Evolutionary conservation across 2,113 vertebrate species (phyloP).

Genomic region (Grantiella picta): DNA sequence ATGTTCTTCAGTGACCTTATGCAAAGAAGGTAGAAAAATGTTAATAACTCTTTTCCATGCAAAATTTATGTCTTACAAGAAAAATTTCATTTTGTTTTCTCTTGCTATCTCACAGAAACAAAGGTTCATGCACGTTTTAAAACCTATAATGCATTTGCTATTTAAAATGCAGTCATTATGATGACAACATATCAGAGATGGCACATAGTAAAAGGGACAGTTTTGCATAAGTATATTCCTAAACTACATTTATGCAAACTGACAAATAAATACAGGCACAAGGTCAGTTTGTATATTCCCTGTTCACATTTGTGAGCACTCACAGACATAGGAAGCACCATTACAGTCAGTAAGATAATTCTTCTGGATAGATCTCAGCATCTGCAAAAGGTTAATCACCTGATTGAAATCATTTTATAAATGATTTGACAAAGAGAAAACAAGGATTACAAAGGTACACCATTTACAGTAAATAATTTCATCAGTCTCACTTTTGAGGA

Average conservation of each 20-base stretch:
- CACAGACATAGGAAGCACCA: not conserved
- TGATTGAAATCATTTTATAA: not conserved
- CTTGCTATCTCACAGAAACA: not conserved
- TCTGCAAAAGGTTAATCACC: conserved; percentile 2
- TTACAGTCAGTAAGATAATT: not conserved
- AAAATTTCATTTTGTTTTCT: not conserved
- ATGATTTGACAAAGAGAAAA: not conserved
- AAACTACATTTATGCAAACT: not conserved
- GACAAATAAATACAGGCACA: not conserved
- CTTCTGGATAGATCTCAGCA: not conserved
- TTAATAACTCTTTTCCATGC: not conserved
- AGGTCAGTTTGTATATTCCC: not conserved
- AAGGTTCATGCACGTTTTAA: not conserved
- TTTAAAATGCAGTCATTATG: conserved; percentile 16
- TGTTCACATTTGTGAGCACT: not conserved
- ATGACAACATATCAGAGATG: not conserved
- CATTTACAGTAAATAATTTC: not conserved
- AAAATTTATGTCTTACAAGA: not conserved
- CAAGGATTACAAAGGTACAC: not conserved
- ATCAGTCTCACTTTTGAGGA: not conserved
- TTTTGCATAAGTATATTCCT: not conserved
- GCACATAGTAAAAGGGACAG: not conserved
- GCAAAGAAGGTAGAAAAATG: not conserved
- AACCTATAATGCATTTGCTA: not conserved
- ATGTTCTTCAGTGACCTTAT: not conserved